Evolutionary conservation across 2,888 invertebrate species (phyloP).

Genomic region (Galeopsomyia nigrocyanea): DNA sequence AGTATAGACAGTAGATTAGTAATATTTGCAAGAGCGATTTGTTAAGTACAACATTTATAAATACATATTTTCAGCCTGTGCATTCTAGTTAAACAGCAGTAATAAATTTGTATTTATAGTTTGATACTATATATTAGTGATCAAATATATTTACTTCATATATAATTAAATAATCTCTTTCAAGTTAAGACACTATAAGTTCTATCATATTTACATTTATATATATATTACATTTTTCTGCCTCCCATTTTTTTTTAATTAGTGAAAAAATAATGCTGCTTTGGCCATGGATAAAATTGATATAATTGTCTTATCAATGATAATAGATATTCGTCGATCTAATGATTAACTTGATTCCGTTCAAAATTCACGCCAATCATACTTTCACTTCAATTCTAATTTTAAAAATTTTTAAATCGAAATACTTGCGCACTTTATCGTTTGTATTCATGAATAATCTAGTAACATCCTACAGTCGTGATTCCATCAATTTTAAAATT

Average conservation of each 20-base stretch:
- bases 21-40: conserved; percentile 39
- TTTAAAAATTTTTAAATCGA: conserved; percentile 28
- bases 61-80: conserved; percentile 31
- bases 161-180: conserved; percentile 47
- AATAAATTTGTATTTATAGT: conserved; percentile 36
- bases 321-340: conserved; percentile 30
- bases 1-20: conserved; percentile 25
- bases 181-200: conserved; percentile 50
- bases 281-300: conserved; percentile 58
- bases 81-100: conserved; percentile 36
- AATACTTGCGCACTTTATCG: conserved; percentile 22
- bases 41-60: conserved; percentile 46
- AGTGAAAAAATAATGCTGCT: conserved; percentile 68
- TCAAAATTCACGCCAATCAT: conserved; percentile 12
- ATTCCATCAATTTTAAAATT: conserved; percentile 27
- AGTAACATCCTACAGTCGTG: conserved; percentile 32
- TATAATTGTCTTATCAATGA: conserved; percentile 30
- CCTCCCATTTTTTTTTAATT: conserved; percentile 57
- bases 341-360: conserved; percentile 21
- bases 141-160: conserved; percentile 24
- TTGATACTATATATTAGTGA: conserved; percentile 37
- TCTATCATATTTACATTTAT: conserved; percentile 59
- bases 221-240: conserved; percentile 51
- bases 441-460: conserved; percentile 19
- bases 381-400: neutral